Base-by-base conservation (phyloP, 2,888 invertebrate species). In the Cybosia mesomella region DNA sequence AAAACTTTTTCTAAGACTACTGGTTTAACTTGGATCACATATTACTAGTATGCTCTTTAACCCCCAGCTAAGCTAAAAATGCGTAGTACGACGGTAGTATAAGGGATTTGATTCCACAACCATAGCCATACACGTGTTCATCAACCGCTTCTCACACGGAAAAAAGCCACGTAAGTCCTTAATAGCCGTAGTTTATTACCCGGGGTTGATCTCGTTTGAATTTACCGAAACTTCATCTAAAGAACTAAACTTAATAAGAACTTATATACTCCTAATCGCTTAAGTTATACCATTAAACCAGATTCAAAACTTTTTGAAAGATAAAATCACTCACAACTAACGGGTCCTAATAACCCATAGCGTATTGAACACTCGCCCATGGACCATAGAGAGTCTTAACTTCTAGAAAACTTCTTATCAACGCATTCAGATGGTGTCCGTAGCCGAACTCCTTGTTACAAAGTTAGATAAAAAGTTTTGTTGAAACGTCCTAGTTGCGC, bases 391-490 rank as follows among this genome's bases (percentile, higher is more conserved):
- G 62, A 36, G 28, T 58, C 64, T 49, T 18, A 59, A 64, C 58
- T 39, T 58, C 43, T n/a, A 43, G 55, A 36, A 3, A 61, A 54
- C 58, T 66, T 59, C 36, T 66, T 77, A 66, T 74, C 66, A 61
- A 59, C 67, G 36, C 62, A 53, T 62, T 66, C 58, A 5, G 49
- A 15, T 10, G n/a, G 15, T 43, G 22, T 18, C 43, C n/a, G 59
- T 5, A 28, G 8, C 9, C 58, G 9, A 64, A 68, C 60, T 64
- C 34, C 58, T 77, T 71, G 70, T 64, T 64, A 57, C 55, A 57
- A 34, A 64, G 55, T 57, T 64, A 11, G 55, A 75, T 79, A 77
- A 72, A 77, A 82, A 80, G 57, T 77, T 57, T 54, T 15, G 34
- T 36, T 32, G 5, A 32, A 77, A 72, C 65, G 77, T 73, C 64